Evolutionary conservation across 2,797 vertebrate genomes (phyloP), one percentile per base, ranked within the genome.

Genomic region (Parauchenoglanis ngamensis): DNA sequence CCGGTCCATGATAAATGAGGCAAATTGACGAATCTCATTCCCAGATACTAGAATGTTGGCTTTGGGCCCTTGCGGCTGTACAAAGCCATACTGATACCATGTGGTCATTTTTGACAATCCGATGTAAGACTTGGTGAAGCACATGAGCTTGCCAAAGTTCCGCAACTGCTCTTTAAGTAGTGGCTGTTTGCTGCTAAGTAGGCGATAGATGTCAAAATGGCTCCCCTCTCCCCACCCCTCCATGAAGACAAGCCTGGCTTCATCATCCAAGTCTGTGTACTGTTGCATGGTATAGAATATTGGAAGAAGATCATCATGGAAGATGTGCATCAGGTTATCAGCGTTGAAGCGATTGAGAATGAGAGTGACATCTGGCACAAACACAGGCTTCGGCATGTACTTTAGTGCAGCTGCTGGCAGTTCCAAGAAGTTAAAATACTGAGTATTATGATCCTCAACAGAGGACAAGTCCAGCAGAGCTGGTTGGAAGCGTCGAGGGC

Each of bases 21-120:
- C 94, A 89, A 99, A 99, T 92, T 98, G 97, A 4, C 97, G 96
- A 91, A 99, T 96, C 95, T 99, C 98, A 0, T 96, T 97, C 65
- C 98, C 98, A 0, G 98, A 99, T 87, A 99, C 96, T 54, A 99
- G 92, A 92, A 99, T 97, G 93, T 99, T 99, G 86, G 98, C 98
- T 92, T 99, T 99, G 0, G 98, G 98, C 4, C 98, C 98, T 91
- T 99, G 98, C 0, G 98, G 98, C 90, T 99, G 98, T 40, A 98
- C 97, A 87, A 99, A 99, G 15, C 98, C 98, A 0, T 99, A 99
- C 90, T 99, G 98, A 93, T 99, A 99, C 98, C 98, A 99, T 21
- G 98, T 99, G 77, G 98, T 99, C 95, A 96, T 95, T 94, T 99
- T 99, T 90, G 98, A 98, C 86, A 99, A 93, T 8, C 98, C 98